These are phyloP conservation scores for Monochamus saltuarius DNA, from an alignment of 1,140 invertebrate species.

Conservation along the genomic window DNA sequence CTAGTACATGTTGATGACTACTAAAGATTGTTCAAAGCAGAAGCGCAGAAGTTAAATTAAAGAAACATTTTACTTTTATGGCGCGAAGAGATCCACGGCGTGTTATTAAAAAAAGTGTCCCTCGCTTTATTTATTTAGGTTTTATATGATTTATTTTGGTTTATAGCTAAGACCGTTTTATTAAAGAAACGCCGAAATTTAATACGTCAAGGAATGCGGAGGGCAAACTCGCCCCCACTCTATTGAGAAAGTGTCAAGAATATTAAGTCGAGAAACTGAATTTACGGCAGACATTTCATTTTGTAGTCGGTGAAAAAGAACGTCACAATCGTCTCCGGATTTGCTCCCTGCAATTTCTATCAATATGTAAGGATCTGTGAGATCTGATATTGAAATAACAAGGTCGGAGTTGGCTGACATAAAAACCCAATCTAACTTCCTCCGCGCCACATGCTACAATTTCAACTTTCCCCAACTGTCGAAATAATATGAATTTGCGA, in stretches of 20 bases:
- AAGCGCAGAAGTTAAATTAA: no score
- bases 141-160: no score
- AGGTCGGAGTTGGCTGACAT: slow-evolving; percentile 34
- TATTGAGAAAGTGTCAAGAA: slow-evolving; percentile 17
- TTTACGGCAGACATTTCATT: slow-evolving; percentile 28
- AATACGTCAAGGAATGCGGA: no score
- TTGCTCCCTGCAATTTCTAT: slow-evolving; percentile 32
- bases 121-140: no score
- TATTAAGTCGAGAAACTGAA: slow-evolving; percentile 25
- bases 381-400: slow-evolving; percentile 39
- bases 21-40: no score
- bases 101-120: no score
- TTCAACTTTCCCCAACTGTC: slow-evolving; percentile 37
- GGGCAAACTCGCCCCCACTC: not conserved
- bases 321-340: slow-evolving; percentile 27
- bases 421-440: slow-evolving; percentile 42
- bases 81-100: no score
- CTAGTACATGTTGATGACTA: no score
- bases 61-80: no score
- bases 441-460: slow-evolving; percentile 39
- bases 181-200: no score
- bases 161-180: no score
- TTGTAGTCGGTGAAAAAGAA: slow-evolving; percentile 24
- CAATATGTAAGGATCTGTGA: slow-evolving; percentile 39
- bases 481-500: slow-evolving; percentile 36